A percentile compares a stretch with the other conserved stretches of the same genome.
Evolutionary conservation across 2,113 vertebrate genomes (phyloP).

Genomic region (Anoura caudifer): DNA sequence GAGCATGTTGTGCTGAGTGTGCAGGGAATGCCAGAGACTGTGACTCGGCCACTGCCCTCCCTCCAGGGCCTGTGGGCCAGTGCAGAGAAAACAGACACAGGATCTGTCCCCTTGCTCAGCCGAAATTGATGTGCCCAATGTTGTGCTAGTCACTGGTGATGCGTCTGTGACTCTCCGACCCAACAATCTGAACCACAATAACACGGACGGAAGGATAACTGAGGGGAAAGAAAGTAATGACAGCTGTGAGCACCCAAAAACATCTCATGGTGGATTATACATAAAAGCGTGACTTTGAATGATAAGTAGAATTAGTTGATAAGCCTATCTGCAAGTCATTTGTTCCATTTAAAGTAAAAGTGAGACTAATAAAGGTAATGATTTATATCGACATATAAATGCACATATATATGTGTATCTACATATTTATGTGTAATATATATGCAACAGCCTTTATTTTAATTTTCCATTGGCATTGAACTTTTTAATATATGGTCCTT

Average conservation of each 20-base stretch:
- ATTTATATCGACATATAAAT: not conserved
- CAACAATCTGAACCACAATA: not conserved
- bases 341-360: conserved; percentile 17
- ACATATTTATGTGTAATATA: not conserved
- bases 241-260: not conserved
- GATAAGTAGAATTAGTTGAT: not conserved
- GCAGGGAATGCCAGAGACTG: not conserved
- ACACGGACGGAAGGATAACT: too few relatives aligned
- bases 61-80: not conserved
- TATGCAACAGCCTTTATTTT: not conserved
- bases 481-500: conserved; percentile 35
- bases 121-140: not conserved
- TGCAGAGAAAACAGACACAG: not conserved
- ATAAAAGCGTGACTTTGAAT: not conserved
- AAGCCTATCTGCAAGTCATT: not conserved
- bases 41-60: not conserved
- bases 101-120: not conserved
- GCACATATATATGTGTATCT: not conserved
- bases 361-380: not conserved
- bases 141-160: not conserved
- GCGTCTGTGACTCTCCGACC: not conserved
- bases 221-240: not conserved
- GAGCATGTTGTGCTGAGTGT: not conserved
- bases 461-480: not conserved
- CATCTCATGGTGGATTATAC: not conserved